Evolutionary conservation across 2,888 invertebrate genomes (phyloP).

Genomic region (Lottia gigantea): DNA sequence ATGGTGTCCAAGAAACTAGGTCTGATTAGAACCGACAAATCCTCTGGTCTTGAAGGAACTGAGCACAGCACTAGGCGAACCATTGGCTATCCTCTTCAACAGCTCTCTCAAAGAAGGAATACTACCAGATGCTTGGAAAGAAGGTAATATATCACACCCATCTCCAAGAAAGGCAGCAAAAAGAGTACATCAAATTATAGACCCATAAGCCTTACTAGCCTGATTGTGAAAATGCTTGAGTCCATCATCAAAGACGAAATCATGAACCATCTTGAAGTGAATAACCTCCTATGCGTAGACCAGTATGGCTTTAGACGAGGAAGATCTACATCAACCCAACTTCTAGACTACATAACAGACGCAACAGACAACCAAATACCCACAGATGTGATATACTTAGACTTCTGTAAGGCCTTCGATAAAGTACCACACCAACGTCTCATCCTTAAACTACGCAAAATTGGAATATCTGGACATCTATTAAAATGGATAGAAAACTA

Average conservation of each 20-base stretch:
- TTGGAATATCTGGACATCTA: neutral
- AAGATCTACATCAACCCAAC: slow-evolving; percentile 13
- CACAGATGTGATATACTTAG: slow-evolving; percentile 12
- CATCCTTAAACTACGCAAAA: slow-evolving; percentile 7
- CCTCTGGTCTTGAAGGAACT: neutral
- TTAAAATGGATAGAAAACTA: neutral
- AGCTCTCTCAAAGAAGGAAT: slow-evolving; percentile 6
- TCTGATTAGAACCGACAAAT: neutral
- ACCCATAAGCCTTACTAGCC: slow-evolving; percentile 19
- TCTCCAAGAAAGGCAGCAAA: slow-evolving; percentile 18
- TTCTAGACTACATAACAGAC: slow-evolving; percentile 14
- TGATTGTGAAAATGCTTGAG: slow-evolving; percentile 19
- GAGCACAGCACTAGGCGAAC: neutral
- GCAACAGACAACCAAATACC: slow-evolving; percentile 11
- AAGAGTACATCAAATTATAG: slow-evolving; percentile 13
- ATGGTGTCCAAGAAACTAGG: neutral
- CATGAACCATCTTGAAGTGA: slow-evolving; percentile 10
- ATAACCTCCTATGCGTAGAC: neutral
- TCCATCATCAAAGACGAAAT: slow-evolving; percentile 15
- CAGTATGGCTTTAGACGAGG: slow-evolving; percentile 18
- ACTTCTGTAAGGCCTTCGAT: neutral
- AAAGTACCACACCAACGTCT: slow-evolving; percentile 17
- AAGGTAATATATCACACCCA: slow-evolving; percentile 11
- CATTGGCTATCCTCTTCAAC: slow-evolving; percentile 1
- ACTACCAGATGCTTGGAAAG: slow-evolving; percentile 13